These are phyloP conservation scores for Magallana angulata DNA, from an alignment of 1,140 invertebrate species.

Conservation along the genomic window DNA sequence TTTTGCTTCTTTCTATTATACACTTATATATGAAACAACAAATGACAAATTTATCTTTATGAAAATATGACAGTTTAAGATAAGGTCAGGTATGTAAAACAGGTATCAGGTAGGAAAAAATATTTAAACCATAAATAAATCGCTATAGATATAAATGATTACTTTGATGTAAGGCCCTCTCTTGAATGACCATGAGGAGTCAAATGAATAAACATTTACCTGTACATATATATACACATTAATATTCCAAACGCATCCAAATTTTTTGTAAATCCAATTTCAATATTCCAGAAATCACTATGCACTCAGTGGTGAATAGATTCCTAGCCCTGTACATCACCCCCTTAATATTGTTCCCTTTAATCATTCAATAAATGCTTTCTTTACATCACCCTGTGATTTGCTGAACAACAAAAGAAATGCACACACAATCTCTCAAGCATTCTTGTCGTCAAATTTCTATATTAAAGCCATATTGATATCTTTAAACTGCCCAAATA, in stretches of 20 bases:
- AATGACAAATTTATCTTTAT: too few relatives aligned
- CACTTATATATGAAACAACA: too few relatives aligned
- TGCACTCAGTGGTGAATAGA: background rate
- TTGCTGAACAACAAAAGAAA: background rate
- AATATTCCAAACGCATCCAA: background rate
- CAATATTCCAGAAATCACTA: background rate
- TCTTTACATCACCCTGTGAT: background rate
- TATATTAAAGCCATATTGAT: background rate
- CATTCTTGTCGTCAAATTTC: slow-evolving; percentile 23
- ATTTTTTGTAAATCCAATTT: background rate
- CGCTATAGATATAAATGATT: too few relatives aligned
- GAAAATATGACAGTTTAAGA: too few relatives aligned
- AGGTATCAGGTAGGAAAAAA: too few relatives aligned
- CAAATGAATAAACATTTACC: too few relatives aligned
- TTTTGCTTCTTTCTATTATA: background rate
- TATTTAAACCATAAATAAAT: too few relatives aligned
- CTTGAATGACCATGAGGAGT: too few relatives aligned
- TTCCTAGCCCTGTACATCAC: background rate
- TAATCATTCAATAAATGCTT: background rate
- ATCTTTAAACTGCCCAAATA: slow-evolving; percentile 21
- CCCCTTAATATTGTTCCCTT: background rate
- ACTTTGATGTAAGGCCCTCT: too few relatives aligned
- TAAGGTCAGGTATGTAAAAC: too few relatives aligned
- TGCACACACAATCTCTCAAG: background rate
- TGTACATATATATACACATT: background rate